Percentiles rank a stretch among this genome's conserved stretches.
These are phyloP conservation scores for Gymnosoma rotundatum DNA, from an alignment of 2,888 invertebrate species.

Conservation along the genomic window DNA sequence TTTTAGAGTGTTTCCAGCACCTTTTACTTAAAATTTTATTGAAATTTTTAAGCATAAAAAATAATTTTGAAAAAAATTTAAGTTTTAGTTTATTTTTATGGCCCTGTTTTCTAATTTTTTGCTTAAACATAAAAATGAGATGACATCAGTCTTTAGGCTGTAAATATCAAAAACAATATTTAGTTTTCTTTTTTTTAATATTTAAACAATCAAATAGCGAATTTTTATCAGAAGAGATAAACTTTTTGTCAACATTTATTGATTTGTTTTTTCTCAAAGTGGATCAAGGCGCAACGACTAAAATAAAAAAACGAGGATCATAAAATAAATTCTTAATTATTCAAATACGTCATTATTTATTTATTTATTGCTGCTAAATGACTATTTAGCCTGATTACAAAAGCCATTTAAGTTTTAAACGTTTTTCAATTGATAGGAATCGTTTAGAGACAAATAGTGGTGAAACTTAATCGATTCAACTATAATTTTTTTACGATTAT, in stretches of 20 bases:
- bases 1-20: no score
- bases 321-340: slow-evolving; percentile 13
- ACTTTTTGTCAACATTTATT: slow-evolving; percentile 3
- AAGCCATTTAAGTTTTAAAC: background rate
- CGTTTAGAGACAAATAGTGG: slow-evolving; percentile 48
- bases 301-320: slow-evolving; percentile 31
- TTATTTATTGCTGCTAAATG: slow-evolving; percentile 8
- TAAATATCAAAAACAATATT: no score
- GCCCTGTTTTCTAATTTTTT: no score
- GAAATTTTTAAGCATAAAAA: no score
- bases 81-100: no score
- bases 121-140: no score
- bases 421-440: slow-evolving; percentile 1
- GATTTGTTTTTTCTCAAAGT: background rate
- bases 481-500: slow-evolving; percentile 53
- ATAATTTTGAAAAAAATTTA: no score
- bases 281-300: background rate
- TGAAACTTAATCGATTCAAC: slow-evolving; percentile 31
- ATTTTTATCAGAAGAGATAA: slow-evolving; percentile 4
- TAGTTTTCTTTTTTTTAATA: no score
- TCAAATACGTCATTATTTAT: slow-evolving; percentile 18
- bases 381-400: slow-evolving; percentile 31
- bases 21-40: no score
- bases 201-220: no score
- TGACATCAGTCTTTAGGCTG: no score